Conservation (phyloP, 2,888 invertebrate genomes). For the Cephus pulcher region DNA sequence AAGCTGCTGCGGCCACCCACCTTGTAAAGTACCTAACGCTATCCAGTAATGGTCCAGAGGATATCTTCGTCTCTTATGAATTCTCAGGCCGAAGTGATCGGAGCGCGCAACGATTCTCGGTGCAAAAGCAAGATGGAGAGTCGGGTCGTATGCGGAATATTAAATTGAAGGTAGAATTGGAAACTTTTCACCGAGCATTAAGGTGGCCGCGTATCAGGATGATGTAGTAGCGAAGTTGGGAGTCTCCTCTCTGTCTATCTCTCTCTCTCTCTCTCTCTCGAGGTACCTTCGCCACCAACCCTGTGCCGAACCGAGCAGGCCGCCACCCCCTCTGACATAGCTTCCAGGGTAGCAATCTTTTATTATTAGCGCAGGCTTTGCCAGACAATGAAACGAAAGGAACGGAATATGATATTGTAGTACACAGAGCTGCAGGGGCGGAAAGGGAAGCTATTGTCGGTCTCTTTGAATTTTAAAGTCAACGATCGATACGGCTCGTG, state of each 20-base stretch:
- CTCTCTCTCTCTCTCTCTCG: slow-evolving; percentile 30
- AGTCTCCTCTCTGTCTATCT: slow-evolving; percentile 26
- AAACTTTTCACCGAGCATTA: slow-evolving; percentile 62
- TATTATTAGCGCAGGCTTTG: slow-evolving; percentile 67
- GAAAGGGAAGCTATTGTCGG: slow-evolving; percentile 66
- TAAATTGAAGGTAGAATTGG: slow-evolving; percentile 62
- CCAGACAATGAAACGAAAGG: slow-evolving; percentile 67
- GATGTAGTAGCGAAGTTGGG: slow-evolving; percentile 64
- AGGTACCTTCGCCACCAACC: slow-evolving; percentile 4
- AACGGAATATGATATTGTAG: slow-evolving; percentile 67
- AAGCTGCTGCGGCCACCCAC: too few species aligned
- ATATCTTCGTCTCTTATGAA: too few species aligned
- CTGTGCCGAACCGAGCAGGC: background rate
- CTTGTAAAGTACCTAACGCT: too few species aligned
- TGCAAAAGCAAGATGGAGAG: background rate
- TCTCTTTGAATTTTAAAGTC: slow-evolving; percentile 68
- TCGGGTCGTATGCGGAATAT: slow-evolving; percentile 58
- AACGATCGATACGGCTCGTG: slow-evolving; percentile 64
- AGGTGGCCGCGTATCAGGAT: slow-evolving; percentile 54
- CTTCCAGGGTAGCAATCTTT: slow-evolving; percentile 66
- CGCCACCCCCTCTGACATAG: slow-evolving; percentile 38
- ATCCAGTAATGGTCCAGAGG: too few species aligned
- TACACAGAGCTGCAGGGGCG: slow-evolving; percentile 25
- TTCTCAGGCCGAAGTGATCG: too few species aligned
- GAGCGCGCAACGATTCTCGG: too few species aligned